phyloP scores from a whole-genome alignment of 2,797 vertebrate genomes.

The Serranus cabrilla region DNA sequence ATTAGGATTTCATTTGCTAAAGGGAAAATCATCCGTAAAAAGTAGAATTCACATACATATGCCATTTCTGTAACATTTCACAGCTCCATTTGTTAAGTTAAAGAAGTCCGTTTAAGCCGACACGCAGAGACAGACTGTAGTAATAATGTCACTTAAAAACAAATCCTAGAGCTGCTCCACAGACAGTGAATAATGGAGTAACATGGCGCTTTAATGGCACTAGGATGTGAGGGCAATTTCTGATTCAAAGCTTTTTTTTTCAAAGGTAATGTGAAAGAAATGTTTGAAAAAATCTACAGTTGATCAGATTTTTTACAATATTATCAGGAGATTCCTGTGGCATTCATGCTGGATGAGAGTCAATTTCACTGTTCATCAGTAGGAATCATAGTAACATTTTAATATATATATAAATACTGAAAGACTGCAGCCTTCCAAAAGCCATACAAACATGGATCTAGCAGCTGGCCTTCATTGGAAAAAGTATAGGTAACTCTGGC shows the following conservation, averaged over 20 bases:
- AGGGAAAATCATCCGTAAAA: slow-evolving; percentile 45
- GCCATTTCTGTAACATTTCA: slow-evolving; percentile 42
- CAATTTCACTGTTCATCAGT: too few species aligned
- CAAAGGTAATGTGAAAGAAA: background rate
- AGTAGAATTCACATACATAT: slow-evolving; percentile 47
- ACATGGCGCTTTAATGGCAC: slow-evolving; percentile 17
- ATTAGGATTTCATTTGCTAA: slow-evolving; percentile 35
- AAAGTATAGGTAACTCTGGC: too few species aligned
- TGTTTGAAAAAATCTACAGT: background rate
- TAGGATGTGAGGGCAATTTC: slow-evolving; percentile 19
- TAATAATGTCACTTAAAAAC: slow-evolving; percentile 38
- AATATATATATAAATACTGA: too few species aligned
- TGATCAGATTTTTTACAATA: background rate
- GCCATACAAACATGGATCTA: too few species aligned
- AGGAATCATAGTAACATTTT: too few species aligned
- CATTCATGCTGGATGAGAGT: too few species aligned
- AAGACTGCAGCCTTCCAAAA: too few species aligned
- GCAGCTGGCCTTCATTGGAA: too few species aligned
- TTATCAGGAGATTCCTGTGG: too few species aligned
- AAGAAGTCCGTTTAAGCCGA: slow-evolving; percentile 32
- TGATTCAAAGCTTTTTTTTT: slow-evolving; percentile 2
- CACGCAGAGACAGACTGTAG: slow-evolving; percentile 27
- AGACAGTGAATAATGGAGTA: slow-evolving; percentile 44
- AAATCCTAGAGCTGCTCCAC: slow-evolving; percentile 44
- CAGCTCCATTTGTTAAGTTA: slow-evolving; percentile 46